phyloP scores from a whole-genome alignment of 2,888 invertebrate genomes.

The Ctena decussata region DNA sequence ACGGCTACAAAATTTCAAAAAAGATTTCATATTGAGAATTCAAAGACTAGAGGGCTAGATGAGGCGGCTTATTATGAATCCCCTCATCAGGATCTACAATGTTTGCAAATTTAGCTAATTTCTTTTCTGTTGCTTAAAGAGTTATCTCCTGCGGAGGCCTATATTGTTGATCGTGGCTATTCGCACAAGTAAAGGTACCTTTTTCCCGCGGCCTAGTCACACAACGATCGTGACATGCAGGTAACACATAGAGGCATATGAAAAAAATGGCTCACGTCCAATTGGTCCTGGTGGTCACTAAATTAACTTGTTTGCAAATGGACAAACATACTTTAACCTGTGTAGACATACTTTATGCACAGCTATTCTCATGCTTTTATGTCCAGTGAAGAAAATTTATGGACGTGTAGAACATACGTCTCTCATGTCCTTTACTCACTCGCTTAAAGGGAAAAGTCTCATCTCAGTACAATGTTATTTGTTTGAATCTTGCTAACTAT shows the following conservation, averaged over 20 bases:
- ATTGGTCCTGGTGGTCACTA: neutral
- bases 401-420: neutral
- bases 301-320: neutral
- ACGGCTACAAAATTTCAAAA: no score
- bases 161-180: no score
- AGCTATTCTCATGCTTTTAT: neutral
- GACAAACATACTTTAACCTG: neutral
- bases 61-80: no score
- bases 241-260: neutral
- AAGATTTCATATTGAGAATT: no score
- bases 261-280: neutral
- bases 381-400: slow-evolving; percentile 8
- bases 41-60: no score
- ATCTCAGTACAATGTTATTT: neutral
- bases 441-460: neutral
- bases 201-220: no score
- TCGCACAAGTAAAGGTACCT: no score
- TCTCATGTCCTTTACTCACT: neutral
- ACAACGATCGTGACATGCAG: neutral
- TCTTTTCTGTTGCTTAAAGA: no score
- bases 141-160: no score
- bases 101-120: no score
- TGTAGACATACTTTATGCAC: neutral
- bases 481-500: neutral
- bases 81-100: no score